Percentiles rank a stretch among this genome's conserved stretches.
These are phyloP conservation scores for Drosophila melanogaster DNA, from an alignment of 1,140 invertebrate genomes.

Conservation along the genomic window Release_6_plus_ISO1_MT NT_033779.5:9401501-9402000, in stretches of 20 bases:
- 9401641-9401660: constrained; percentile 67
- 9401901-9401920: constrained; percentile 13
- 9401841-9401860: constrained; percentile 58
- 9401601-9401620: constrained; percentile 63
- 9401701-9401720: constrained; percentile 24
- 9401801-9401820: constrained; percentile 79
- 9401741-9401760: constrained; percentile 48
- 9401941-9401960: constrained; percentile 74
- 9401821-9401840: constrained; percentile 59
- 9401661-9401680: constrained; percentile 70
- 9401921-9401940: constrained; percentile 63
- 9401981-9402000: constrained; percentile 65
- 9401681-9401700: constrained; percentile 6
- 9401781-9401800: constrained; percentile 58
- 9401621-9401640: constrained; percentile 60
- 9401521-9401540: constrained; percentile 35
- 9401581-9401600: constrained; percentile 73
- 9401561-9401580: constrained; percentile 79
- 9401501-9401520: constrained; percentile 12
- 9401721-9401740: constrained; percentile 3
- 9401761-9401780: constrained; percentile 43
- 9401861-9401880: constrained; percentile 2
- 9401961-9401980: constrained; percentile 70
- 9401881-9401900: not conserved
- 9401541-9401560: constrained; percentile 54